Base-by-base conservation (phyloP, 2,113 vertebrate species). In the Syngnathus floridae region DNA sequence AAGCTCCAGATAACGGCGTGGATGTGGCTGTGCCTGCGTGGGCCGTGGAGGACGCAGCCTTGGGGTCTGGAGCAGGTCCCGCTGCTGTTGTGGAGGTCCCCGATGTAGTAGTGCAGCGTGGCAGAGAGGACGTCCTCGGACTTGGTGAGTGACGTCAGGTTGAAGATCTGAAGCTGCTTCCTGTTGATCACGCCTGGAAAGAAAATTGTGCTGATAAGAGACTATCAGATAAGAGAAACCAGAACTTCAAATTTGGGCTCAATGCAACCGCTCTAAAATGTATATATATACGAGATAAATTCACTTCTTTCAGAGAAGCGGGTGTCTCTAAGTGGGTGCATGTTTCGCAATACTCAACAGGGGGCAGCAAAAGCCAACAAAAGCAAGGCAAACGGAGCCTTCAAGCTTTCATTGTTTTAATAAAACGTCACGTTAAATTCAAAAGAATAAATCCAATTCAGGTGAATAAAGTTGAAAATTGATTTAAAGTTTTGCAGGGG, bases 121-220 rank as follows among this genome's bases (percentile, higher is more conserved):
- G 95, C 96, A 0, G 94, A 96, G 67, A 99, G 86, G 70, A 99
- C 75, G 2, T 93, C 93, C 81, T 99, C 97, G 1, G 95, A 95
- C 72, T 94, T 89, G 0, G 93, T 93, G 74, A 99, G 91, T 0
- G 95, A 98, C 0, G 94, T 97, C 67, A 99, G 80, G 80, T 99
- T 98, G 82, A 98, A 98, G 64, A 95, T 21, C 12, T 96, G 92
- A 31, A 92, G 84, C 55, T 89, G 90, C 60, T 86, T 90, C 71
- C 78, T 84, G 72, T 92, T 87, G 1, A 90, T 80, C 0, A 72
- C 87, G 62, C 92, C 97, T 98, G 81, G 2, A 49, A 64, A 36
- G 19, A 21, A 13, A 41, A 43, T 22, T 5, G 10, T 1, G 55
- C 7, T 8, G 19, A 21, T 51, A n/a, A 51, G 48, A 51, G 48